phyloP scores from a whole-genome alignment of 2,113 vertebrate species.

The Prietella phreatophila region DNA sequence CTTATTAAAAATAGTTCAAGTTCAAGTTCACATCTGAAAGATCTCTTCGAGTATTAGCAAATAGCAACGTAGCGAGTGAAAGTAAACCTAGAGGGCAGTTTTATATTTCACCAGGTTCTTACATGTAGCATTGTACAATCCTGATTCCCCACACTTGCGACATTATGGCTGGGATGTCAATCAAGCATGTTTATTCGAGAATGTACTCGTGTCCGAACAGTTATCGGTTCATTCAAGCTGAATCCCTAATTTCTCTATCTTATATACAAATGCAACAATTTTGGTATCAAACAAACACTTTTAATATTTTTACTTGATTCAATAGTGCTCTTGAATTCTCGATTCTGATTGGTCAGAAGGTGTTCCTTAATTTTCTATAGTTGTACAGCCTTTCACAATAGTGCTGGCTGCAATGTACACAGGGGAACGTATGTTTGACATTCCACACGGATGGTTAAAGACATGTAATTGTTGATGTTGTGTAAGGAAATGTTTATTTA shows the following conservation, averaged over 20 bases:
- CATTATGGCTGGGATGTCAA: background rate
- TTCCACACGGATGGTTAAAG: background rate
- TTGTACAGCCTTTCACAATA: background rate
- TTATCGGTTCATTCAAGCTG: background rate
- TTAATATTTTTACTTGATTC: background rate
- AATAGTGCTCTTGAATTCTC: background rate
- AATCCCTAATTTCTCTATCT: background rate
- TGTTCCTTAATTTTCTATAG: background rate
- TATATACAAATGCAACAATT: background rate
- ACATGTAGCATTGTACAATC: background rate
- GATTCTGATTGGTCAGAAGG: background rate
- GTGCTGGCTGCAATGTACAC: background rate
- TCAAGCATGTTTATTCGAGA: background rate
- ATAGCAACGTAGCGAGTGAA: background rate
- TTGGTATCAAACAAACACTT: background rate
- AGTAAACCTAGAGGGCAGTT: background rate
- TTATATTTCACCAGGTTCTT: conserved; percentile 19
- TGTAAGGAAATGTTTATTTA: background rate
- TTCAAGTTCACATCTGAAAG: background rate
- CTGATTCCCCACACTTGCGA: background rate
- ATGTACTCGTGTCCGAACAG: background rate
- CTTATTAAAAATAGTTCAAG: background rate
- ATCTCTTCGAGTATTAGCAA: background rate
- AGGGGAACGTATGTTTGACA: background rate
- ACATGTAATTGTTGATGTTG: background rate